Conservation (phyloP, 2,113 vertebrate genomes). For the Clinocottus analis region DNA sequence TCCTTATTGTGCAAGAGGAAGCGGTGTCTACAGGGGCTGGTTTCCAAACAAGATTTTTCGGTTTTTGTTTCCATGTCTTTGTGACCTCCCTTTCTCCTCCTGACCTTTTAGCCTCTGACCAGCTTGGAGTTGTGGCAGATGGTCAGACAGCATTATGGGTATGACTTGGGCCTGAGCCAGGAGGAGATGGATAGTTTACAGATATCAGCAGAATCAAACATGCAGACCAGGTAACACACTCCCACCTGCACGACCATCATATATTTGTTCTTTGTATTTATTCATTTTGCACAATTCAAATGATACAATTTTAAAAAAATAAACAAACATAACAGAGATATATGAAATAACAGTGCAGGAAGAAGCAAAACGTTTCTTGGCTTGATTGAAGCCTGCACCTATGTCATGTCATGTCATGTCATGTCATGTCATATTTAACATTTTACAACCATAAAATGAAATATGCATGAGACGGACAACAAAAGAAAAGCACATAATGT, state of each 20-base stretch:
- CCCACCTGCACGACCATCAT: neutral
- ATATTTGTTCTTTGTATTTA: too few species aligned
- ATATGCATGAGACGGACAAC: too few species aligned
- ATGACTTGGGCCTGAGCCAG: slow-evolving; percentile 90
- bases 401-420: too few species aligned
- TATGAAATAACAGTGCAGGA: too few species aligned
- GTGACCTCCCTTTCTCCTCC: slow-evolving; percentile 11
- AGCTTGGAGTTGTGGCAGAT: slow-evolving; percentile 90
- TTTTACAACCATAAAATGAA: too few species aligned
- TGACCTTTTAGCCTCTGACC: slow-evolving; percentile 85
- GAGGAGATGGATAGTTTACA: slow-evolving; percentile 93
- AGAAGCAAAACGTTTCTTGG: too few species aligned
- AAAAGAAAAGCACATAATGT: too few species aligned
- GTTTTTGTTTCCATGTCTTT: neutral
- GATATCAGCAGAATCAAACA: slow-evolving; percentile 81
- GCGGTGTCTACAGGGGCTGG: neutral
- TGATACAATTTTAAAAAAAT: too few species aligned
- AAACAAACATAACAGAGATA: too few species aligned
- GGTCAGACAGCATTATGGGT: slow-evolving; percentile 94
- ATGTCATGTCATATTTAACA: too few species aligned
- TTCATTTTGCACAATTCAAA: too few species aligned
- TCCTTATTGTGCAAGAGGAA: neutral
- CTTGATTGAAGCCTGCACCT: too few species aligned
- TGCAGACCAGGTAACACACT: slow-evolving; percentile 84
- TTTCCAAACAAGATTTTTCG: neutral